phyloP scores from a whole-genome alignment of 2,888 invertebrate species.

The Octodonta nipae region DNA sequence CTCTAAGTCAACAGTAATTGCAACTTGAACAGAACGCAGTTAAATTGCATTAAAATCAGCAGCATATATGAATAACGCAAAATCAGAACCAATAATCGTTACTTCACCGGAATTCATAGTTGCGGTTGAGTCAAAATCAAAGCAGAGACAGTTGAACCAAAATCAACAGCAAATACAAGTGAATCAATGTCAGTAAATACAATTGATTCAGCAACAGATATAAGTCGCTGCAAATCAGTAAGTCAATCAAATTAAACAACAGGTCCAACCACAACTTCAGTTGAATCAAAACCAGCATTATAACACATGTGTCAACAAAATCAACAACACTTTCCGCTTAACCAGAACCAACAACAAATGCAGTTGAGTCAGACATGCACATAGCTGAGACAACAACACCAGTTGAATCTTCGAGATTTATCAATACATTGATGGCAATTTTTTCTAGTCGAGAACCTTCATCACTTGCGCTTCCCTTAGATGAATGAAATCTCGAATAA shows the following conservation, averaged over 20 bases:
- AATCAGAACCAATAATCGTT: too few relatives aligned
- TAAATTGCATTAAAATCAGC: too few relatives aligned
- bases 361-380: slow-evolving; percentile 32
- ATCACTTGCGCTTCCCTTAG: too few relatives aligned
- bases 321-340: slow-evolving; percentile 12
- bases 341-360: slow-evolving; percentile 26
- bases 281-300: slow-evolving; percentile 20
- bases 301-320: slow-evolving; percentile 13
- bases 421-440: too few relatives aligned
- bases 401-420: too few relatives aligned
- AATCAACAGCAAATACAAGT: slow-evolving; percentile 14
- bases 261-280: slow-evolving; percentile 17
- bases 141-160: slow-evolving; percentile 8
- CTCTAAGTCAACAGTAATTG: too few relatives aligned
- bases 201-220: slow-evolving; percentile 16
- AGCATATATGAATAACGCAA: too few relatives aligned
- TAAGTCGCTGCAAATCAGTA: slow-evolving; percentile 17
- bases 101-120: slow-evolving; percentile 4
- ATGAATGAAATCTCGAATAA: too few relatives aligned
- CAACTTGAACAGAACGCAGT: too few relatives aligned
- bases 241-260: slow-evolving; percentile 12
- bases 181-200: slow-evolving; percentile 11
- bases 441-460: too few relatives aligned
- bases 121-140: too few relatives aligned
- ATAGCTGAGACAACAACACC: slow-evolving; percentile 30